phyloP scores from a whole-genome alignment of 2,113 vertebrate genomes.

The Phocoena sinus region DNA sequence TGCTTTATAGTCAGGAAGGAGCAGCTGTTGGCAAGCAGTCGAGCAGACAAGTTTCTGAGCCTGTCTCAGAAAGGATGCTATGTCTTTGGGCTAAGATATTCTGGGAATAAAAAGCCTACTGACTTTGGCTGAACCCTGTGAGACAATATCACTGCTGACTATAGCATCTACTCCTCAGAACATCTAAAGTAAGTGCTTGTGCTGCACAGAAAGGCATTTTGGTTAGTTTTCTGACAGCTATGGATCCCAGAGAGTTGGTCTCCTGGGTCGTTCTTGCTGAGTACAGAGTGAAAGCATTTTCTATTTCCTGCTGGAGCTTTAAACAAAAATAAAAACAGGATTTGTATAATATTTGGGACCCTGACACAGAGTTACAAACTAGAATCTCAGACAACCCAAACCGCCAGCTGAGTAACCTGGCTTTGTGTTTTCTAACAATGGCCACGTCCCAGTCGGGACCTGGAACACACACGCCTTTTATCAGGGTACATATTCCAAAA shows the following conservation, averaged over 20 bases:
- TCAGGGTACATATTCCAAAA: not conserved
- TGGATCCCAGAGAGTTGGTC: not conserved
- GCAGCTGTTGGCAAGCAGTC: not conserved
- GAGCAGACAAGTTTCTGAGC: not conserved
- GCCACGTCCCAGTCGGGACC: not conserved
- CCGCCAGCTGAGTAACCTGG: not conserved
- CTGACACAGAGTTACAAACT: not conserved
- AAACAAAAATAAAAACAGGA: not conserved
- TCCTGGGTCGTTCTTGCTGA: not conserved
- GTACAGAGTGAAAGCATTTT: not conserved
- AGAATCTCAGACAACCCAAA: not conserved
- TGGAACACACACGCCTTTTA: not conserved
- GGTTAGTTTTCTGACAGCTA: not conserved
- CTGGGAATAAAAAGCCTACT: slow-evolving; percentile 31
- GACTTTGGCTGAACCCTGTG: not conserved
- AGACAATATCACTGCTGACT: not conserved
- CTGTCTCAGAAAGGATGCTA: not conserved
- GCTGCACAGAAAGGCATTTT: not conserved
- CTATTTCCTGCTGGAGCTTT: not conserved
- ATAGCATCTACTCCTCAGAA: not conserved
- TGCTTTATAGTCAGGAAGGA: not conserved
- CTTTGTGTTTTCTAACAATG: not conserved
- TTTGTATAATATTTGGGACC: not conserved
- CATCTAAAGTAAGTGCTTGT: not conserved
- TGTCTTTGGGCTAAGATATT: slow-evolving; percentile 20